Base-by-base conservation (phyloP, 2,113 vertebrate species). In the Hippocampus barbouri region DNA sequence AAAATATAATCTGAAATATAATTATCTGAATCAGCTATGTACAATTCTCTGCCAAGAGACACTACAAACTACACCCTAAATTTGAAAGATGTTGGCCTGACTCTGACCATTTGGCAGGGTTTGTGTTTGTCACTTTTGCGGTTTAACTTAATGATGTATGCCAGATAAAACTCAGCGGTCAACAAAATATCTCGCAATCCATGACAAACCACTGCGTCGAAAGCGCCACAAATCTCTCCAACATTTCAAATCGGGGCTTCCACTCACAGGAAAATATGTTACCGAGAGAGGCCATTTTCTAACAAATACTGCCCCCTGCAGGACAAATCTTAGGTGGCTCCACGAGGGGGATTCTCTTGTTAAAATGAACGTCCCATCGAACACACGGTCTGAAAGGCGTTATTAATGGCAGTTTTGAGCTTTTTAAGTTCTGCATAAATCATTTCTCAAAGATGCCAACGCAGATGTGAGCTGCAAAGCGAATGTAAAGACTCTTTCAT, bases 251-350 rank as follows among this genome's bases (percentile, higher is more conserved):
- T 34, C 64, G 47, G 59, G 70, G 70, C 68, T 85, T 76, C 65
- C 74, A 59, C 65, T 74, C 49, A 53, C 2, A 23, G 11, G n/a
- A n/a, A 70, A 40, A 51, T 62, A 23, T 23, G 34, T 30, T 5
- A 38, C 34, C 34, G 34, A 6, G 34, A 6, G 0, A 5, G 23
- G 0, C n/a, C 62, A 82, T 90, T 83, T 69, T 59, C 78, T 64
- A 68, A 69, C 69, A 54, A 77, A 82, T 10, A 86, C 80, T 86
- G 88, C 88, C 87, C 80, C 70, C 90, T 87, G 72, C 78, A 76
- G 90, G 84, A 7, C 12, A 18, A 1, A 62, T 1, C 16, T 0
- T 16, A 49, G 4, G 11, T 4, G 5, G 1, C 4, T 4, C 34
- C 1, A 15, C 15, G 1, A n/a, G 38, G 6, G 14, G 7, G 7